Evolutionary conservation across 1,140 invertebrate genomes (phyloP).

Genomic region (Drosophila mauritiana): DNA sequence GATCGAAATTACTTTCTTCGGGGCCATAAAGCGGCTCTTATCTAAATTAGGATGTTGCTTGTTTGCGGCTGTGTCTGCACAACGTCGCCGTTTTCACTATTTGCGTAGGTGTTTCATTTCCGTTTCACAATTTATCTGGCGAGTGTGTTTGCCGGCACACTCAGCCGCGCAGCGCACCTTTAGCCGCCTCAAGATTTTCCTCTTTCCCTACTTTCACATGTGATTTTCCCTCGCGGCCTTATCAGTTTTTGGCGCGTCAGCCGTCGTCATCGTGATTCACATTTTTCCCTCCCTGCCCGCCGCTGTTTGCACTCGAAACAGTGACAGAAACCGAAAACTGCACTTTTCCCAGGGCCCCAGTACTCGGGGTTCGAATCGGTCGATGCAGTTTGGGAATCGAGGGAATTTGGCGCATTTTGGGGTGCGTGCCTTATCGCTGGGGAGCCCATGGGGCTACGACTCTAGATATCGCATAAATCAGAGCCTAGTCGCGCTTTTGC

Average conservation of each 20-base stretch:
- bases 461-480: constrained; percentile 77
- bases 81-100: constrained; percentile 62
- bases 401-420: constrained; percentile 52
- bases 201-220: constrained; percentile 67
- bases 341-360: constrained; percentile 34
- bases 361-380: constrained; percentile 12
- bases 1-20: constrained; percentile 61
- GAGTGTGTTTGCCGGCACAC: constrained; percentile 27
- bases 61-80: constrained; percentile 78
- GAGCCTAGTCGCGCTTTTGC: constrained; percentile 72
- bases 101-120: constrained; percentile 84
- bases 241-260: constrained; percentile 60
- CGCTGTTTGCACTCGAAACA: constrained; percentile 22
- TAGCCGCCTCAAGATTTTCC: constrained; percentile 43
- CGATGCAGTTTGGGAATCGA: constrained; percentile 28
- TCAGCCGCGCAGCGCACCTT: constrained; percentile 48
- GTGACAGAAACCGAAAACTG: constrained; percentile 35
- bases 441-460: constrained; percentile 48
- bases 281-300: constrained; percentile 7
- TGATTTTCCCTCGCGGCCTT: constrained; percentile 65
- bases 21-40: constrained; percentile 75
- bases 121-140: constrained; percentile 80
- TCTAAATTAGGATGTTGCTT: constrained; percentile 83
- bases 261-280: constrained; percentile 56
- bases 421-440: constrained; percentile 63